These are phyloP conservation scores for Dromaius novaehollandiae DNA, from an alignment of 2,113 vertebrate genomes.

Conservation along the genomic window DNA sequence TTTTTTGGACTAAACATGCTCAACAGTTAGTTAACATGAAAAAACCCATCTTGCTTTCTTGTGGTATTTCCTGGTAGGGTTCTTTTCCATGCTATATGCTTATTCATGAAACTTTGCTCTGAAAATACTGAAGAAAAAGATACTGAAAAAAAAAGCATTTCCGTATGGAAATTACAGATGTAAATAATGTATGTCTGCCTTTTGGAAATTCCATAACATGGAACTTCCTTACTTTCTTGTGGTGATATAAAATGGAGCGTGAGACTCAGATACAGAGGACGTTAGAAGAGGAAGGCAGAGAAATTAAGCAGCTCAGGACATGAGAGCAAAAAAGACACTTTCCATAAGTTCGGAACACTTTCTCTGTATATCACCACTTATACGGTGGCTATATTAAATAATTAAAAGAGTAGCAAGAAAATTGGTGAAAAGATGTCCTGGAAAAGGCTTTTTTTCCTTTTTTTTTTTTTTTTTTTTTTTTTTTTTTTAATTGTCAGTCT, in stretches of 20 bases:
- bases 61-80: conserved; percentile 58
- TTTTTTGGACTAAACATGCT: not conserved
- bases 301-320: not conserved
- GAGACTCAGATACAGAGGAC: not conserved
- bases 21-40: conserved; percentile 62
- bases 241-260: conserved; percentile 21
- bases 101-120: conserved; percentile 27
- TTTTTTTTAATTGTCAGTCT: not conserved
- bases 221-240: conserved; percentile 8
- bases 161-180: conserved; percentile 24
- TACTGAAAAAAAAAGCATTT: not conserved
- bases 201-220: conserved; percentile 11
- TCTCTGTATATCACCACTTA: not conserved
- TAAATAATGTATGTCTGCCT: conserved; percentile 44
- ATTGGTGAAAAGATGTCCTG: not conserved
- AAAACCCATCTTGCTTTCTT: conserved; percentile 51
- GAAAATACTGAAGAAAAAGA: conserved; percentile 16
- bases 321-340: not conserved
- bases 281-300: not conserved
- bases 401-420: not conserved
- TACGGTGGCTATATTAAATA: not conserved
- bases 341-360: not conserved
- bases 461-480: fast-evolving
- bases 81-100: conserved; percentile 27
- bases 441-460: fast-evolving